phyloP scores from a whole-genome alignment of 2,797 vertebrate genomes.

The Sebastes itinus region DNA sequence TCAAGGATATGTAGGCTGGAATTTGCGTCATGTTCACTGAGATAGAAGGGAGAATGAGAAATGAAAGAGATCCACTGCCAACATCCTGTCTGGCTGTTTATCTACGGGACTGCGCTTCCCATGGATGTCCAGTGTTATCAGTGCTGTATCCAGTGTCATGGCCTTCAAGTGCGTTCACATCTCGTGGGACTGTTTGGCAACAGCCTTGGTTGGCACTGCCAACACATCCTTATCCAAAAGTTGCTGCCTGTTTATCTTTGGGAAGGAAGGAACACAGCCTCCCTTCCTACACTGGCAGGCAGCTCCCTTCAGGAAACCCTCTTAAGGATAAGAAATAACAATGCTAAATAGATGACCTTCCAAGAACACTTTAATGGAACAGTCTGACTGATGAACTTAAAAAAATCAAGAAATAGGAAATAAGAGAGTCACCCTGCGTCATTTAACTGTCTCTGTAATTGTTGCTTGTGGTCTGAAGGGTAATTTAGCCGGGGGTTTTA shows the following conservation, averaged over 20 bases:
- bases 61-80: constrained; percentile 23
- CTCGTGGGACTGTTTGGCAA: constrained; percentile 24
- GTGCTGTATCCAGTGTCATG: constrained; percentile 33
- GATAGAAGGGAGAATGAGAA: neutral
- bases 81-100: constrained; percentile 40
- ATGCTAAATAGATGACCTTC: neutral
- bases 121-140: constrained; percentile 44
- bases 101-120: constrained; percentile 25
- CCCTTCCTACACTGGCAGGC: constrained; percentile 36
- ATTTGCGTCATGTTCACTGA: neutral
- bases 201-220: constrained; percentile 20
- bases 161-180: constrained; percentile 35
- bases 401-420: neutral
- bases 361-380: neutral
- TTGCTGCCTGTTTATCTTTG: constrained; percentile 60
- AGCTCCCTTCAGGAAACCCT: constrained; percentile 15
- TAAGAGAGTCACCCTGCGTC: neutral
- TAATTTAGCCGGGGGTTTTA: neutral
- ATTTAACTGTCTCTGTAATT: neutral
- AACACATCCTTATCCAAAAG: constrained; percentile 56
- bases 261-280: constrained; percentile 63
- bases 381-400: neutral
- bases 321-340: constrained; percentile 3
- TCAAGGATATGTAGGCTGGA: neutral
- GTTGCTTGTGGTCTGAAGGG: neutral